phyloP scores from a whole-genome alignment of 2,797 vertebrate genomes.

The Tragopan temminckii region DNA sequence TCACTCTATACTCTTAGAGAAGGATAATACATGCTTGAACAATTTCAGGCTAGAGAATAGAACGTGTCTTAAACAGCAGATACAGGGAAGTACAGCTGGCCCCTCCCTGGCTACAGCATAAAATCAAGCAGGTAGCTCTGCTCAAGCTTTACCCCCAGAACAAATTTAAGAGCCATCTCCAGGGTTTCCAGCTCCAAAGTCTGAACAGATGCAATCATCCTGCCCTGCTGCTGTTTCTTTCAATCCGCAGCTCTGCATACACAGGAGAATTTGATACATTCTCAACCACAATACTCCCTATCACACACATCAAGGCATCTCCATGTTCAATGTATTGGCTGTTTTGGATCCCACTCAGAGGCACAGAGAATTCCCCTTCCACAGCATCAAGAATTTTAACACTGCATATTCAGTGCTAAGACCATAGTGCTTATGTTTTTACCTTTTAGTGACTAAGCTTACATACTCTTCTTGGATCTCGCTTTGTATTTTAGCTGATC shows the following conservation, averaged over 20 bases:
- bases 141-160: not conserved
- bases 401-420: not conserved
- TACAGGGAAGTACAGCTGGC: not conserved
- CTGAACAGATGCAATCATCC: not conserved
- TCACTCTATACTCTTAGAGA: not conserved
- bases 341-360: not conserved
- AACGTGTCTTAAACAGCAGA: not conserved
- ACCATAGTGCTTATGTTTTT: not conserved
- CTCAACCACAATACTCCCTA: not conserved
- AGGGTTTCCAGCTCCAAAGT: not conserved
- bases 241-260: not conserved
- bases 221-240: not conserved
- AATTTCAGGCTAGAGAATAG: not conserved
- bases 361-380: not conserved
- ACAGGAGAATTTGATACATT: not conserved
- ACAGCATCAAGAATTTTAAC: not conserved
- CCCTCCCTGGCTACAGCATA: not conserved
- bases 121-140: not conserved
- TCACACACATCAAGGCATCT: not conserved
- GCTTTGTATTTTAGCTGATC: not conserved
- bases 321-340: conserved; percentile 38
- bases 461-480: not conserved
- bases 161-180: not conserved
- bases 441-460: not conserved
- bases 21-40: not conserved